phyloP scores from a whole-genome alignment of 2,113 vertebrate species.

The Pachypanchax playfairii region DNA sequence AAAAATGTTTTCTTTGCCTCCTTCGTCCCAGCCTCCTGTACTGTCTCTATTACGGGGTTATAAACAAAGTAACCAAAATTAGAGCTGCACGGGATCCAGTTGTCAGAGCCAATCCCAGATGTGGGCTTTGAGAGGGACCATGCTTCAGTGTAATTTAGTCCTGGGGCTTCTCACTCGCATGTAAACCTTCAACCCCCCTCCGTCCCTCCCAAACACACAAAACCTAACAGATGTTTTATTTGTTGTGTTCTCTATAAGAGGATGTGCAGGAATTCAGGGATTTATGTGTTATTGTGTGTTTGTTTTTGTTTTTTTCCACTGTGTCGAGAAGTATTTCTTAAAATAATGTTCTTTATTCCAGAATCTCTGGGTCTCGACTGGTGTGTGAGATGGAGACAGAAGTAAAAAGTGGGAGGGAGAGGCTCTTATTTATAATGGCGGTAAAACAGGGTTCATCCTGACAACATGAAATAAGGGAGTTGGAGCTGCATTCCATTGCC shows the following conservation, averaged over 20 bases:
- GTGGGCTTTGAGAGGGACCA: constrained; percentile 80
- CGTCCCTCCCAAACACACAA: background rate
- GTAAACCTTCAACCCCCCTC: constrained; percentile 35
- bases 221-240: constrained; percentile 30
- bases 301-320: background rate
- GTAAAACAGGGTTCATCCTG: constrained; percentile 54
- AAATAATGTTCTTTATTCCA: constrained; percentile 22
- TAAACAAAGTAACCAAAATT: constrained; percentile 84
- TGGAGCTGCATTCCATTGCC: constrained; percentile 43
- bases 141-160: constrained; percentile 76
- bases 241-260: constrained; percentile 21
- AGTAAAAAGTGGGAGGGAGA: constrained; percentile 33
- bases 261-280: constrained; percentile 17
- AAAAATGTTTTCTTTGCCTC: too few species aligned
- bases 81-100: constrained; percentile 82
- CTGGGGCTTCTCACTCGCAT: constrained; percentile 47
- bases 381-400: constrained; percentile 37
- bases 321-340: constrained; percentile 4
- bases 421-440: constrained; percentile 52
- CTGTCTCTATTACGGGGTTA: constrained; percentile 82
- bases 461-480: constrained; percentile 57
- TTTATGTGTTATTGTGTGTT: constrained; percentile 6
- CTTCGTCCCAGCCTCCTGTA: constrained; percentile 67
- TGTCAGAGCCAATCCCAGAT: constrained; percentile 81
- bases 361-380: constrained; percentile 17